Base-by-base conservation (phyloP, 37 sponge, comb jelly and placozoan species). In the Mnemiopsis leidyi region DNA sequence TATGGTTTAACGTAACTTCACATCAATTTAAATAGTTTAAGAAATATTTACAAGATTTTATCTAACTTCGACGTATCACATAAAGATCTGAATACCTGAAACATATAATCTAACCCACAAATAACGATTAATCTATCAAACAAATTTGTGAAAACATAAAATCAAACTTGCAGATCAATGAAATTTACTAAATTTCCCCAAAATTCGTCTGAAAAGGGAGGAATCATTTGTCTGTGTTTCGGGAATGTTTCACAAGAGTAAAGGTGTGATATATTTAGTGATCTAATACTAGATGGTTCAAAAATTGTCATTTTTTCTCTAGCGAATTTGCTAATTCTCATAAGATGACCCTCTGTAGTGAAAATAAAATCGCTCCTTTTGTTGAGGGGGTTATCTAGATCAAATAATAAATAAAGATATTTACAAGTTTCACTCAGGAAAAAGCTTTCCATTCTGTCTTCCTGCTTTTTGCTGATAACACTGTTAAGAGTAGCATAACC, bases 391-490 rank as follows among this genome's bases (percentile, higher is more conserved):
- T 98, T 96, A 67, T 97, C 96, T 23, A 92, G 90, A 92, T 98
- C 98, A 94, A 98, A 98, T 24, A 98, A 73, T 92, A 98, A 83
- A 76, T 96, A 98, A 26, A 98, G 94, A 71, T 98, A 98, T 93
- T 98, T 98, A 94, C 95, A 96, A 1, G 97, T 98, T 93, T 98
- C 98, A 93, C 98, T 98, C 32, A 98, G 96, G 79, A 98, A 98
- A 95, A 98, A 98, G 93, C 98, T 98, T 95, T 98, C 98, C 98
- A 98, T 98, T 73, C 98, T 76, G 90, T 98, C 98, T 83, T 98
- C 98, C 67, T 93, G 95, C 31, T 95, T 92, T 93, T 95, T 98
- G 69, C 94, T 93, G 28, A 95, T 82, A n/a, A 98, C 97, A 95
- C 96, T 95, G 85, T 98, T 97, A 3, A 98, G 36, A 35, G 98